Evolutionary conservation across 2,113 vertebrate genomes (phyloP), one percentile per base, ranked within the genome.

Genomic region (Rhabdomys dilectus): DNA sequence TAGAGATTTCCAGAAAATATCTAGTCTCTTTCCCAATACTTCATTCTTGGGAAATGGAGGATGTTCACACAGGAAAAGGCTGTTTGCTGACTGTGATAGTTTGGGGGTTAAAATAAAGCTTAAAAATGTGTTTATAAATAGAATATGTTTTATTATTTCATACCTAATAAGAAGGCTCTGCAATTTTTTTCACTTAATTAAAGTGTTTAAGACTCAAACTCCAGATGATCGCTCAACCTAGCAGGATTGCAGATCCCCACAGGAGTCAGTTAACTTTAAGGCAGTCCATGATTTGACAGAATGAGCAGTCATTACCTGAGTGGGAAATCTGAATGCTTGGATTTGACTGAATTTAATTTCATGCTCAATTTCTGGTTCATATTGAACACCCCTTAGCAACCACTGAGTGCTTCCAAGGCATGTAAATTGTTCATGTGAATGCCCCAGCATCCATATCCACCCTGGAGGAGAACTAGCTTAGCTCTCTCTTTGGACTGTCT

Each of bases 1-100:
- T 48, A 94, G 89, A 91, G 39, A 82, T 45, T 95, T 85, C 82
- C 56, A 91, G 88, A 80, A 93, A 81, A 77, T 72, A 70, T 24
- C 82, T 86, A 95, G 16, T 29, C 85, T 70, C 82, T 75, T 88
- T 5, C 13, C 53, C 51, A 8, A 31, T 48, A 56, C 94, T 84
- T 42, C 9, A 10, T n/a, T 3, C 21, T 84, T 88, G 34, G 39
- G n/a, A 89, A 96, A 85, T 64, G 26, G n/a, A 19, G 85, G 68
- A 26, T 39, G 4, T 7, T 94, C 42, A 86, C 31, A 70, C 3
- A 91, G 36, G 29, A 88, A 48, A 62, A 86, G 13, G 7, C 84
- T 45, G 7, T 89, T 51, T 80, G 17, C n/a, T 76, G 26, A 58
- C 45, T 73, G 29, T 53, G 11, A n/a, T 45, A 66, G 66, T 92